phyloP scores from a whole-genome alignment of 2,888 invertebrate genomes.

The Fragum whitleyi region DNA sequence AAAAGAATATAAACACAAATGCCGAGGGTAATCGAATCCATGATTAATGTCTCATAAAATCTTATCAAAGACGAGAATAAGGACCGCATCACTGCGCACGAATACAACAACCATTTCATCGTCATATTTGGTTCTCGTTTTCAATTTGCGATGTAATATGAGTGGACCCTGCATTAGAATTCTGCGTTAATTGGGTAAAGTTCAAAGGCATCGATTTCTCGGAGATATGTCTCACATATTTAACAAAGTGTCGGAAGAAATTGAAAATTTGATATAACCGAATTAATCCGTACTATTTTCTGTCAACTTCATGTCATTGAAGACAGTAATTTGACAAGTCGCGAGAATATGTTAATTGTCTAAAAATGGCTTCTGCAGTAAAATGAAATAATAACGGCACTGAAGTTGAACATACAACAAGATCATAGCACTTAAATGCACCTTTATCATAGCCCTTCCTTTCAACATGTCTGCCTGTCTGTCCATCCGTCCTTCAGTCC shows the following conservation, averaged over 20 bases:
- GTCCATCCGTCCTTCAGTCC: too few species aligned
- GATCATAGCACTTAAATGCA: too few species aligned
- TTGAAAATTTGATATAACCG: slow-evolving; percentile 23
- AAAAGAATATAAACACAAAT: slow-evolving; percentile 24
- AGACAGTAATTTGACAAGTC: slow-evolving; percentile 15
- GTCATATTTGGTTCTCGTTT: slow-evolving; percentile 21
- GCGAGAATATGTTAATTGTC: slow-evolving; percentile 7
- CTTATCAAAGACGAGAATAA: slow-evolving; percentile 47
- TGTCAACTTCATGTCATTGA: slow-evolving; percentile 6
- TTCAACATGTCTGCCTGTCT: too few species aligned
- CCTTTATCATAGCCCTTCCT: too few species aligned
- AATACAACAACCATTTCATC: slow-evolving; percentile 25
- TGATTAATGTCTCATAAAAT: slow-evolving; percentile 56
- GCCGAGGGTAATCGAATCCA: slow-evolving; percentile 45
- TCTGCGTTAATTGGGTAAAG: slow-evolving; percentile 11
- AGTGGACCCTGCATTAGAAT: slow-evolving; percentile 24
- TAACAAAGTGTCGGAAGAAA: slow-evolving; percentile 4
- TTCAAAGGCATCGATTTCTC: slow-evolving; percentile 21
- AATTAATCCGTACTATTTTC: slow-evolving; percentile 12
- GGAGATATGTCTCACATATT: slow-evolving; percentile 29
- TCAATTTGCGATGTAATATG: slow-evolving; percentile 29
- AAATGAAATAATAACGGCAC: too few species aligned
- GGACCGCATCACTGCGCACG: slow-evolving; percentile 48
- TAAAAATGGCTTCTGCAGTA: neutral
- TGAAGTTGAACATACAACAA: too few species aligned